phyloP scores from a whole-genome alignment of 2,797 vertebrate species.

The Gallirallus australis region DNA sequence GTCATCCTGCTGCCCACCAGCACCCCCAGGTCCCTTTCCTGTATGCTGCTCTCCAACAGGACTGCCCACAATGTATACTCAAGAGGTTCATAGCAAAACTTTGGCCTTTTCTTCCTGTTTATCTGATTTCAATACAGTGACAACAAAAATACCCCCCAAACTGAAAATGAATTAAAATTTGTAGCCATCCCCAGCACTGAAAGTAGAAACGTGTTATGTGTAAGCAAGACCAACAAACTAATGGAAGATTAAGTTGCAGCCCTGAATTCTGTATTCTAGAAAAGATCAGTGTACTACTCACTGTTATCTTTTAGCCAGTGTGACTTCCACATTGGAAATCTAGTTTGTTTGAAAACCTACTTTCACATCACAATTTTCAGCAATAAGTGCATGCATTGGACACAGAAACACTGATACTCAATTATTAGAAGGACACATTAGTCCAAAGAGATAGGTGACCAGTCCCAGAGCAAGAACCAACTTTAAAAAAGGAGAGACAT shows the following conservation, averaged over 20 bases:
- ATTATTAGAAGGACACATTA: neutral
- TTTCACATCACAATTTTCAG: neutral
- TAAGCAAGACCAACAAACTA: neutral
- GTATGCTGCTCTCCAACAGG: too few relatives aligned
- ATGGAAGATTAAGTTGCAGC: neutral
- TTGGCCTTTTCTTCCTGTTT: neutral
- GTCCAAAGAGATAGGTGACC: neutral
- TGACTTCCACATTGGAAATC: neutral
- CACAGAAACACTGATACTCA: neutral
- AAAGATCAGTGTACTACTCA: neutral
- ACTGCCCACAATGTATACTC: neutral
- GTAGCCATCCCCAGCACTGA: neutral
- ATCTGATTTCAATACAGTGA: neutral
- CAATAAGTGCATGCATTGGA: neutral
- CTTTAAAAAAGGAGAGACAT: neutral
- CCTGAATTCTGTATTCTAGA: neutral
- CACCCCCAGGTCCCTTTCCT: too few relatives aligned
- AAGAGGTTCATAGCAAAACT: neutral
- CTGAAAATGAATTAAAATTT: neutral
- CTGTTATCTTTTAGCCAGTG: neutral
- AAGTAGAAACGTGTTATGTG: neutral
- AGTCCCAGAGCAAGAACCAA: neutral
- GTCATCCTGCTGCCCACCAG: too few relatives aligned
- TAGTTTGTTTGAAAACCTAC: neutral
- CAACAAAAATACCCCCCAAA: accelerated